Base-by-base conservation (phyloP, 2,113 vertebrate species). In the Neoarius graeffei region DNA sequence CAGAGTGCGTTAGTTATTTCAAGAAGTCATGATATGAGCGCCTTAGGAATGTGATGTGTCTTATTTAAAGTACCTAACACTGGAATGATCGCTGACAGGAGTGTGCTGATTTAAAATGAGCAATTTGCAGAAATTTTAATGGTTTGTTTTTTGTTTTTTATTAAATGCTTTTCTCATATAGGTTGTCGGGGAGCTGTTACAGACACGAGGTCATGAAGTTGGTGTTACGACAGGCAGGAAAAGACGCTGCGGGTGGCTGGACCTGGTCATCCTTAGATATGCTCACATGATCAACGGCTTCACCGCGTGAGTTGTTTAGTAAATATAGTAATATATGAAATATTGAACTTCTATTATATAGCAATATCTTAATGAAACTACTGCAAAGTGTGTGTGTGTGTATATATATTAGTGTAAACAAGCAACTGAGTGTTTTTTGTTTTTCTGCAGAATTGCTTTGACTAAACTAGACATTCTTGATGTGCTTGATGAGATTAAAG, bases 221-320 rank as follows among this genome's bases (percentile, higher is more conserved):
- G 98, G 98, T 5, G 98, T 99, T 79, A 99, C 98, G 89, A 99
- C 98, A 0, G 98, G 98, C 92, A 96, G 98, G 93, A 99, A 99
- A 94, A 94, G 98, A 4, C 97, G 98, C 90, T 99, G 98, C 7
- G 98, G 98, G 90, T 99, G 98, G 98, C 93, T 99, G 93, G 98
- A 99, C 94, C 95, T 99, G 85, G 94, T 99, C 93, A 99, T 97
- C 82, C 95, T 99, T 87, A 96, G 96, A 97, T 98, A 99, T 0
- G 98, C 97, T 48, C 97, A 99, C 91, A 99, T 99, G 98, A 96
- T 99, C 92, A 99, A 99, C 62, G 98, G 98, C 87, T 99, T 99
- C 92, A 98, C 97, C 3, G 97, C 96, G 98, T 99, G 94, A 97
- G 98, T 93, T 3, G 35, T 48, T 50, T 23, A n/a, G 6, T 59